Conservation (phyloP, 2,888 invertebrate species). For the Zeuzera pyrina region DNA sequence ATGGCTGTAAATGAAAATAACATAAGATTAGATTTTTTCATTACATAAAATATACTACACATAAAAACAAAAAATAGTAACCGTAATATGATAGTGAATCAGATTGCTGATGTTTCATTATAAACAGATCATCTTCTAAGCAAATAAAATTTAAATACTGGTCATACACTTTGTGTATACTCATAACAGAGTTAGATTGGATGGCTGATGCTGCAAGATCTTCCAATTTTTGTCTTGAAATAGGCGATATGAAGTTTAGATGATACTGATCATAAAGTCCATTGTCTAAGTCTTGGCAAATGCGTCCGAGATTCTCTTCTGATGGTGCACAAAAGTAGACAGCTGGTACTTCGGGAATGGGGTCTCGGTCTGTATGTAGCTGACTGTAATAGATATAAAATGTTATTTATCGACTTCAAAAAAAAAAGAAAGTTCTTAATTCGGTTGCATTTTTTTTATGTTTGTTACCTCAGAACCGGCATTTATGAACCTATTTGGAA, state of each 20-base stretch:
- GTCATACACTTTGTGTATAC: slow-evolving; percentile 96
- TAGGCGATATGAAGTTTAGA: slow-evolving; percentile 96
- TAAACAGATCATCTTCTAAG: slow-evolving; percentile 97
- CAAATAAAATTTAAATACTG: slow-evolving; percentile 99
- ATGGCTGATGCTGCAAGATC: slow-evolving; percentile 95
- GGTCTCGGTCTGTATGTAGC: slow-evolving; percentile 88
- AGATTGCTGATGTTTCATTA: slow-evolving; percentile 92
- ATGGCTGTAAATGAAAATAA: slow-evolving; percentile 82
- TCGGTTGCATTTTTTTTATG: too few species aligned
- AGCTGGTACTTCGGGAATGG: slow-evolving; percentile 99
- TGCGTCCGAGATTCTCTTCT: slow-evolving; percentile 95
- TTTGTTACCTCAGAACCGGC: too few species aligned
- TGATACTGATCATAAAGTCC: slow-evolving; percentile 95
- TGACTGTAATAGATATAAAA: slow-evolving; percentile 70
- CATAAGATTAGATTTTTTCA: slow-evolving; percentile 5
- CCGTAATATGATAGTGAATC: slow-evolving; percentile 94
- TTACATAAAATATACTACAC: slow-evolving; percentile 7
- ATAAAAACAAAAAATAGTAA: slow-evolving; percentile 43
- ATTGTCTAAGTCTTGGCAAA: slow-evolving; percentile 91
- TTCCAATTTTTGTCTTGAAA: slow-evolving; percentile 93
- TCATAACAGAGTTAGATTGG: slow-evolving; percentile 90
- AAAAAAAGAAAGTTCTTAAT: too few species aligned
- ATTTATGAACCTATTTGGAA: too few species aligned
- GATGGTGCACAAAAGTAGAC: slow-evolving; percentile 98
- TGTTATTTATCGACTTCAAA: background rate